Conservation (phyloP, 2,113 vertebrate genomes). For the Sinocyclocheilus maitianheensis region DNA sequence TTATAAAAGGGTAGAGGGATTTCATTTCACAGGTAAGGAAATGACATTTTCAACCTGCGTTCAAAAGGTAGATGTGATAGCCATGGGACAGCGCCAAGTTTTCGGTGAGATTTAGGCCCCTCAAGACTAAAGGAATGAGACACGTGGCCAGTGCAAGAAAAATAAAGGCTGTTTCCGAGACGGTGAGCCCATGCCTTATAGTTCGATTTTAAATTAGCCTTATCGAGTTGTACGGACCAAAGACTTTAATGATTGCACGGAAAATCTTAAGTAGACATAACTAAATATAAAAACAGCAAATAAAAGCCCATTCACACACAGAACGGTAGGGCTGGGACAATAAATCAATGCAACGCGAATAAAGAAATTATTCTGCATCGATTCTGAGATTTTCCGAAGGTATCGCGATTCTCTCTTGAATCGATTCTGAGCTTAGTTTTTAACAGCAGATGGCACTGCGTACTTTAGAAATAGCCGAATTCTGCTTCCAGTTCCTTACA, state of each 20-base stretch:
- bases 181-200: too few relatives aligned
- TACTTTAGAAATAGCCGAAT: too few relatives aligned
- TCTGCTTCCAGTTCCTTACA: too few relatives aligned
- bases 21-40: constrained; percentile 35
- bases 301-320: too few relatives aligned
- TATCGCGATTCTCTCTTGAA: too few relatives aligned
- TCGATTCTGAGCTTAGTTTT: too few relatives aligned
- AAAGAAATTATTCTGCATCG: too few relatives aligned
- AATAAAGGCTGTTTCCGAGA: neutral
- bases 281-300: too few relatives aligned
- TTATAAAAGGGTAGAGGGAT: constrained; percentile 26
- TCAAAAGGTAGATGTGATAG: constrained; percentile 26
- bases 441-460: too few relatives aligned
- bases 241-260: neutral
- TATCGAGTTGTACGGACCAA: neutral
- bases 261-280: neutral
- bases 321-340: too few relatives aligned
- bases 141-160: neutral
- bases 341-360: too few relatives aligned
- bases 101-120: neutral
- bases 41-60: constrained; percentile 20
- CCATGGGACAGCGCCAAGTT: neutral
- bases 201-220: neutral
- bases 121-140: constrained; percentile 6
- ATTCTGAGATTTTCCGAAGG: too few relatives aligned